phyloP scores from a whole-genome alignment of 2,797 vertebrate species.

The Dicrostonyx torquatus region DNA sequence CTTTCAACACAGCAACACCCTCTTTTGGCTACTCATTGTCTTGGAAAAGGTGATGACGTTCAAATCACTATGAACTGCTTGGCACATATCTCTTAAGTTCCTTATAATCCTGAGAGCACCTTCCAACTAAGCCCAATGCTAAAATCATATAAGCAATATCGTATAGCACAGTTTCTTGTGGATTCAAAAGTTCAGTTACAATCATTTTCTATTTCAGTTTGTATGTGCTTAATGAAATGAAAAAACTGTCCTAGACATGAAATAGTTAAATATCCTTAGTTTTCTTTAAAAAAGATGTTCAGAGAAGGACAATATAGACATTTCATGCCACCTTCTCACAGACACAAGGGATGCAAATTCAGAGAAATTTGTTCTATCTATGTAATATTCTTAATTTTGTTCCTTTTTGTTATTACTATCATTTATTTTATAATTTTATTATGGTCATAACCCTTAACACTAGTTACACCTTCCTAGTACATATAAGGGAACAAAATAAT shows the following conservation, averaged over 20 bases:
- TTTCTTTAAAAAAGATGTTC: background rate
- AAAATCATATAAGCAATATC: background rate
- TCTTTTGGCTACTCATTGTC: slow-evolving; percentile 30
- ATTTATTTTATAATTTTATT: background rate
- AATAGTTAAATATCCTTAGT: background rate
- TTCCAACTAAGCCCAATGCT: background rate
- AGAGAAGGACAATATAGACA: background rate
- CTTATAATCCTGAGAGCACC: slow-evolving; percentile 13
- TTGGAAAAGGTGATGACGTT: slow-evolving; percentile 53
- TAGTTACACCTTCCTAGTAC: background rate
- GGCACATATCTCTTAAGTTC: slow-evolving; percentile 34
- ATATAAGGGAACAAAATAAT: background rate
- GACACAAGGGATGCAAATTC: background rate
- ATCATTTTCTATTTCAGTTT: background rate
- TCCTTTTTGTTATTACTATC: background rate
- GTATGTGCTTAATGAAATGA: background rate
- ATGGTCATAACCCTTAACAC: background rate
- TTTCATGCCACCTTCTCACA: background rate
- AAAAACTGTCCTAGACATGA: background rate
- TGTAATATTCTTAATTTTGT: background rate
- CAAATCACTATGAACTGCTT: slow-evolving; percentile 21
- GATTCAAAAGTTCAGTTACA: slow-evolving; percentile 6
- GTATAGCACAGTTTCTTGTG: background rate
- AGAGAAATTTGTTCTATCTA: too few relatives aligned
- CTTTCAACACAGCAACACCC: background rate